Evolutionary conservation across 2,113 vertebrate species (phyloP).

Genomic region (Microcebus tavaratra): DNA sequence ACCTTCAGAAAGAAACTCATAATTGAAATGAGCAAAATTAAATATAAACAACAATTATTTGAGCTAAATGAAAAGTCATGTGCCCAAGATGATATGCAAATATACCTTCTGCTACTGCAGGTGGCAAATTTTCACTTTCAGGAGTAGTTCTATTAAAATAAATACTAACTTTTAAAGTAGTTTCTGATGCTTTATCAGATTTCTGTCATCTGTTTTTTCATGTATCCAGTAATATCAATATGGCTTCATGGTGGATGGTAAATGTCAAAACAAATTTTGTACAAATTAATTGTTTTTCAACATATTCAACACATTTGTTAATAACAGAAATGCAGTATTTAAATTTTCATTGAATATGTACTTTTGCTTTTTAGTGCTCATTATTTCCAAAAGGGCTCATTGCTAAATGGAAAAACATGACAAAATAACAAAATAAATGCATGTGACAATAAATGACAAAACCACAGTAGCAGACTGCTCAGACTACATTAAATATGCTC

Average conservation of each 20-base stretch:
- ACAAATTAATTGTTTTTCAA: neutral
- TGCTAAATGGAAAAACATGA: conserved; percentile 12
- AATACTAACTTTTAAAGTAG: neutral
- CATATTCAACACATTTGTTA: neutral
- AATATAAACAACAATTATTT: neutral
- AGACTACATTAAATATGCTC: neutral
- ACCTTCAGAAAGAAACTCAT: neutral
- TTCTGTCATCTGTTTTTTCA: neutral
- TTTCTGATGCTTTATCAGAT: neutral
- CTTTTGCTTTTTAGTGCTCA: neutral
- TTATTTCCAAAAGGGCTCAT: neutral
- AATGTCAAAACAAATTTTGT: neutral
- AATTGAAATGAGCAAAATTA: neutral
- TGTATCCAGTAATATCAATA: neutral
- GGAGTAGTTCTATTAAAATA: neutral
- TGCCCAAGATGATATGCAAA: neutral
- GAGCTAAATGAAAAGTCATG: neutral
- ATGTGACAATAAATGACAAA: neutral
- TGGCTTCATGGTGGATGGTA: neutral
- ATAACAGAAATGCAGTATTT: neutral
- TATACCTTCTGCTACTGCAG: neutral
- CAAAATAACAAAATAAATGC: neutral
- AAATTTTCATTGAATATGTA: neutral
- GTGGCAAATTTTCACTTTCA: neutral
- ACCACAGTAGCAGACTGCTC: neutral